Evolutionary conservation across 2,113 vertebrate species (phyloP).

Genomic region (Blennius ocellaris): DNA sequence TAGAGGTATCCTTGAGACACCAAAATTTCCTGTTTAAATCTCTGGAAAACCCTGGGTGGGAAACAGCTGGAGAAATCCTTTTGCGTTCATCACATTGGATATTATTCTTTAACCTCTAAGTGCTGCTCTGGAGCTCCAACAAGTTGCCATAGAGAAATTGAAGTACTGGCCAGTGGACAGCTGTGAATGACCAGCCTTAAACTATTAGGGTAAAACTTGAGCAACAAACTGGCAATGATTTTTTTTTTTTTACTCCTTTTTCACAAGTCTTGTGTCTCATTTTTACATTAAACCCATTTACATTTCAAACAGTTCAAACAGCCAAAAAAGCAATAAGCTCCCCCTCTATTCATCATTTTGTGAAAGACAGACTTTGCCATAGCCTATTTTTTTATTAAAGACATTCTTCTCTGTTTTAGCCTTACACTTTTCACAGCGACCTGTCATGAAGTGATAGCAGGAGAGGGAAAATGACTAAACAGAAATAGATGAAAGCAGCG

Average conservation of each 20-base stretch:
- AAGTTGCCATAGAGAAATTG: conserved; percentile 22
- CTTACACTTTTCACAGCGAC: too few relatives aligned
- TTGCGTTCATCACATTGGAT: conserved; percentile 16
- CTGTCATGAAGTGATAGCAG: too few relatives aligned
- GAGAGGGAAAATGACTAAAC: too few relatives aligned
- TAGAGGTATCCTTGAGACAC: neutral
- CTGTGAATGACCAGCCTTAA: conserved; percentile 2
- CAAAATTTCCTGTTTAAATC: conserved; percentile 48
- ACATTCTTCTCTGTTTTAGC: too few relatives aligned
- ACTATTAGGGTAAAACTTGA: too few relatives aligned
- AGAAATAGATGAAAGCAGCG: too few relatives aligned
- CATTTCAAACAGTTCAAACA: neutral
- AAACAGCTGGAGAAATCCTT: conserved; percentile 26
- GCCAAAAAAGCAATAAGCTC: too few relatives aligned
- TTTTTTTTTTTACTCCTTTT: neutral
- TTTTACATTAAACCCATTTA: neutral
- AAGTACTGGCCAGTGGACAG: conserved; percentile 3
- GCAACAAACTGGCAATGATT: neutral
- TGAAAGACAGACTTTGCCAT: too few relatives aligned
- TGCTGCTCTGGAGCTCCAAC: conserved; percentile 20
- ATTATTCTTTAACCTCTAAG: conserved; percentile 54
- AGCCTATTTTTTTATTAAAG: too few relatives aligned
- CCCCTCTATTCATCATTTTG: too few relatives aligned
- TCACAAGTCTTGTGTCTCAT: neutral
- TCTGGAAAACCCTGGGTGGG: conserved; percentile 30